Evolutionary conservation across 30 jellyfish, hydroid and myxozoan species (phyloP).

Genomic region (Aurelia aurita complex sp. Pacific): DNA sequence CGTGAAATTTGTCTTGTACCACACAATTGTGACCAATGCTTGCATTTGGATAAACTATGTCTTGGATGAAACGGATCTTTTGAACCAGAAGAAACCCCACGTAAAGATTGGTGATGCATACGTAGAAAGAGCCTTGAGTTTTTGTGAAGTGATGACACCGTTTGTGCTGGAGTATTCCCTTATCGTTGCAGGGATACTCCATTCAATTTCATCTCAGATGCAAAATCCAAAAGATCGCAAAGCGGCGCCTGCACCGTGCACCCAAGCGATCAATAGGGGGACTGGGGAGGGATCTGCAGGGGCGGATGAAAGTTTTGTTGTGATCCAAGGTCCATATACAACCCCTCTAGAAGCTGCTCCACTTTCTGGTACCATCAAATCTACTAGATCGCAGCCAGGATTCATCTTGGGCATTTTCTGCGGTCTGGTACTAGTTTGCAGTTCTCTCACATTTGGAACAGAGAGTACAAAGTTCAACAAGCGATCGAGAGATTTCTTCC

Average conservation of each 20-base stretch:
- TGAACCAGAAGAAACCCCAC: background rate
- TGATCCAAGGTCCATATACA: background rate
- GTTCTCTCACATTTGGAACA: background rate
- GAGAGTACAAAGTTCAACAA: background rate
- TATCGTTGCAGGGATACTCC: constrained; percentile 13
- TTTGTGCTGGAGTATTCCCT: constrained; percentile 17
- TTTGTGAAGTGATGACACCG: constrained; percentile 5
- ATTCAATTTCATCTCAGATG: constrained; percentile 8
- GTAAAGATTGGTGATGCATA: background rate
- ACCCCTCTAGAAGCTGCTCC: background rate
- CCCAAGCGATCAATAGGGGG: background rate
- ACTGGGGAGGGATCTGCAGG: no score
- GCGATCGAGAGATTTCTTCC: background rate
- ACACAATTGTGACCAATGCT: constrained; percentile 32
- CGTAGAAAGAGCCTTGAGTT: background rate
- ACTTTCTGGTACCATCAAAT: background rate
- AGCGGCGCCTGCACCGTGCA: background rate
- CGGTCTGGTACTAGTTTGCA: background rate
- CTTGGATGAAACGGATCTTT: constrained; percentile 14
- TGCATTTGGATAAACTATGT: constrained; percentile 44
- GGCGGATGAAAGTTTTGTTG: background rate
- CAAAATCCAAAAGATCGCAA: background rate
- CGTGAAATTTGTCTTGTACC: constrained; percentile 28
- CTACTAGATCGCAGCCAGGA: constrained; percentile 4
- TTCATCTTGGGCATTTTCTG: background rate